phyloP scores from a whole-genome alignment of 2,113 vertebrate species.

The Leuciscus idus region DNA sequence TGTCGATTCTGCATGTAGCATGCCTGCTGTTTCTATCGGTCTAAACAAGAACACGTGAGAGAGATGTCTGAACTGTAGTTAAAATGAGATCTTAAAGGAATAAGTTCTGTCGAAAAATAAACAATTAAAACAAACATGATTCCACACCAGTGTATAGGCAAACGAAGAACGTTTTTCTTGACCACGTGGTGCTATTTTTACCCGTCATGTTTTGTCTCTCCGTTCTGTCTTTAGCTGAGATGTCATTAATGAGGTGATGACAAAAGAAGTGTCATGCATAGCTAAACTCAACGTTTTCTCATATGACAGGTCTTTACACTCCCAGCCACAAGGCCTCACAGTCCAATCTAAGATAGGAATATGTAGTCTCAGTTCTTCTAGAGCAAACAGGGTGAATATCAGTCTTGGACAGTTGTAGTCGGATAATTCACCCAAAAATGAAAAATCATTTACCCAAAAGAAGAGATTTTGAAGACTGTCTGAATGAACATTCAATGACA shows the following conservation, averaged over 20 bases:
- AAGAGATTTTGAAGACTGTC: not conserved
- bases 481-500: not conserved
- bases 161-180: conserved; percentile 28
- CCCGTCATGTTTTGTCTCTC: conserved; percentile 26
- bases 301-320: conserved; percentile 23
- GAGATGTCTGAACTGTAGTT: not conserved
- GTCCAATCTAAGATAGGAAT: not conserved
- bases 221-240: conserved; percentile 4
- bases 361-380: not conserved
- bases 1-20: not conserved
- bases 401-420: not conserved
- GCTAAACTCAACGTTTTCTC: conserved; percentile 44
- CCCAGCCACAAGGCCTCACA: not conserved
- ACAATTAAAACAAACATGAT: not conserved
- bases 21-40: not conserved
- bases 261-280: conserved; percentile 32
- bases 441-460: not conserved
- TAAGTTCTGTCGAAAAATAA: not conserved
- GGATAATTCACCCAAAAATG: not conserved
- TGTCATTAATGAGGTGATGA: conserved; percentile 52
- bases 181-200: conserved; percentile 26
- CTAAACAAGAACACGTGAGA: not conserved
- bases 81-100: not conserved
- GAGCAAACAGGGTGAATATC: conserved; percentile 12
- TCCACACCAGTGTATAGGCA: not conserved